Evolutionary conservation across 1,140 invertebrate species (phyloP).

Genomic region (Cheumatopsyche charites): DNA sequence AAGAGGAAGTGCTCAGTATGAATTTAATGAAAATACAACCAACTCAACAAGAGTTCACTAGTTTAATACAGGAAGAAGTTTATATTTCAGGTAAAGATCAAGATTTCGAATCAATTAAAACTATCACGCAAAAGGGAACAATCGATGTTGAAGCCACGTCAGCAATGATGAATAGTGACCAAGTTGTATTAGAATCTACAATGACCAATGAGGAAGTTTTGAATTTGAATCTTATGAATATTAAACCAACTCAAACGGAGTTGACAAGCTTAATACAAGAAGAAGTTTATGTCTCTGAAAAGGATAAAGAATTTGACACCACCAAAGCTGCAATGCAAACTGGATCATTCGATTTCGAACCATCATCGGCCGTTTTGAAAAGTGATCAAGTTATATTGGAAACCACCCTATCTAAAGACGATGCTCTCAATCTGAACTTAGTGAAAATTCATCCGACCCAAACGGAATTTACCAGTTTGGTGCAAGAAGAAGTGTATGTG

Average conservation of each 20-base stretch:
- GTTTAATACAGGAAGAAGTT: conserved; percentile 42
- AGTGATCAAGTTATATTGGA: conserved; percentile 32
- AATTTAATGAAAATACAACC: conserved; percentile 22
- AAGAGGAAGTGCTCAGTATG: conserved; percentile 3
- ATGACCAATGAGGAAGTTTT: not conserved
- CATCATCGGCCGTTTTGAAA: conserved; percentile 30
- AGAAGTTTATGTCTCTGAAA: conserved; percentile 32
- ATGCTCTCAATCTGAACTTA: not conserved
- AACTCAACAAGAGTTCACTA: conserved; percentile 31
- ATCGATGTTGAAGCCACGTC: conserved; percentile 33
- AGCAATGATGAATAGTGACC: conserved; percentile 30
- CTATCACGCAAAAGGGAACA: conserved; percentile 15
- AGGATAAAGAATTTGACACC: conserved; percentile 34
- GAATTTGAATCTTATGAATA: conserved; percentile 20
- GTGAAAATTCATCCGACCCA: conserved; percentile 34
- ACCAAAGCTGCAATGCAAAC: conserved; percentile 8
- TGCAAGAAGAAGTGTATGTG: conserved; percentile 40
- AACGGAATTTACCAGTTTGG: conserved; percentile 34
- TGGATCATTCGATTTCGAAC: conserved; percentile 35
- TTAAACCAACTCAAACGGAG: conserved; percentile 34
- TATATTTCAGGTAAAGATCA: conserved; percentile 25
- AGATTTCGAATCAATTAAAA: conserved; percentile 25
- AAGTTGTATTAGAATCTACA: conserved; percentile 36
- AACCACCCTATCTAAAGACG: conserved; percentile 13
- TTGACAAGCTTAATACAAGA: conserved; percentile 38